Base-by-base conservation (phyloP, 2,888 invertebrate species). In the Eledona agricola region DNA sequence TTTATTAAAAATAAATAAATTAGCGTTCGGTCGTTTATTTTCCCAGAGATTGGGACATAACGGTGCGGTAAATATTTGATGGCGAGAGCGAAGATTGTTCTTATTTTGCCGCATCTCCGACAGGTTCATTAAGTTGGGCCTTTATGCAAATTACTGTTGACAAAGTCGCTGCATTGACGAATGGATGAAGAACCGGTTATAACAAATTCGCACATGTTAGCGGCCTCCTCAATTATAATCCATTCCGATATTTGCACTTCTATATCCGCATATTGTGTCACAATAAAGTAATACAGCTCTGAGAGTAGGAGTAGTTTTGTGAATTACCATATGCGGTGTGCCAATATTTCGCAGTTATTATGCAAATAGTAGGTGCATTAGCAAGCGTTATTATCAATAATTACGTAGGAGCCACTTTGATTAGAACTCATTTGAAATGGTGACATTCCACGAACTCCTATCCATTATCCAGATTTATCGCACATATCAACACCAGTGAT, bases 311-410 rank as follows among this genome's bases (percentile, higher is more conserved):
- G 45, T 38, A 46, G 25, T 46, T 52, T 46, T 52, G 46, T 46
- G 45, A 45, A 46, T 52, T 52, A 52, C 23, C 45, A 45, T 38
- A 34, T 17, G 28, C 51, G 38, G 23, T 10, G 32, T 17, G 38
- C 31, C 34, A 19, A 52, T 52, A 52, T 45, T 46, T 46, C 45
- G 32, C 26, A 16, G 46, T 46, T 52, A 52, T 52, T 46, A 31
- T 25, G 37, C 38, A 31, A 38, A 52, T 52, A 51, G 31, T 35
- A 38, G 19, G 20, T 17, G 32, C 31, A 52, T 45, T 52, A 46
- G 23, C 35, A n/a, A 13, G 12, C 19, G 32, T 46, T 52, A 46
- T 52, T 52, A 45, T 29, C 31, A 12, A 17, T 46, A 52, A 38
- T 38, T 37, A 46, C 23, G 9, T 28, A 35, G 17, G 34, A n/a